phyloP scores from a whole-genome alignment of 2,888 invertebrate genomes.

The Emmelina monodactyla region DNA sequence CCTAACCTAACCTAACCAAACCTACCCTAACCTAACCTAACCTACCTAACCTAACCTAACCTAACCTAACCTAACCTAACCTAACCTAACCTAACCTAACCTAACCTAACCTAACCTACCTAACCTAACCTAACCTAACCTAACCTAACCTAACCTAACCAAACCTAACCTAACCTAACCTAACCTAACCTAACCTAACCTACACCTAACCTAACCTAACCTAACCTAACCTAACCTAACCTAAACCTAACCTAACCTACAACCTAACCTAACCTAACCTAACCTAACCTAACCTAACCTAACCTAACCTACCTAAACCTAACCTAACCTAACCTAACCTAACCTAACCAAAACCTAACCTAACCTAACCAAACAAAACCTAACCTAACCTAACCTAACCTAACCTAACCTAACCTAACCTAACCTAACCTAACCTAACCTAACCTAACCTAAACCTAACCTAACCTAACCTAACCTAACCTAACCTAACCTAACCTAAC shows the following conservation, averaged over 20 bases:
- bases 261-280: slow-evolving; percentile 18
- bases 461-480: slow-evolving; percentile 14
- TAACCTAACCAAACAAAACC: slow-evolving; percentile 17
- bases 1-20: slow-evolving; percentile 17
- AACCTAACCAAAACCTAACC: slow-evolving; percentile 5
- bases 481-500: slow-evolving; percentile 19
- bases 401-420: slow-evolving; percentile 17
- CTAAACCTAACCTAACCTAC: slow-evolving; percentile 12
- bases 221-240: too few species aligned
- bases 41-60: slow-evolving; percentile 17
- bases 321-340: slow-evolving; percentile 15
- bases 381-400: slow-evolving; percentile 17
- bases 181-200: slow-evolving; percentile 17
- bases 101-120: slow-evolving; percentile 11
- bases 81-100: slow-evolving; percentile 17
- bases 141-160: slow-evolving; percentile 17
- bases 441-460: slow-evolving; percentile 1
- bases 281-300: slow-evolving; percentile 16
- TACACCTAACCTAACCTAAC: slow-evolving; percentile 15
- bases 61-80: slow-evolving; percentile 18
- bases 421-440: slow-evolving; percentile 15
- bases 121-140: slow-evolving; percentile 1
- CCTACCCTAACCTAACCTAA: slow-evolving; percentile 18
- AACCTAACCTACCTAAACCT: slow-evolving; percentile 15
- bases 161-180: slow-evolving; percentile 17